Base-by-base conservation (phyloP, 92 coral and sea anemone genomes). In the Ricordea florida region DNA sequence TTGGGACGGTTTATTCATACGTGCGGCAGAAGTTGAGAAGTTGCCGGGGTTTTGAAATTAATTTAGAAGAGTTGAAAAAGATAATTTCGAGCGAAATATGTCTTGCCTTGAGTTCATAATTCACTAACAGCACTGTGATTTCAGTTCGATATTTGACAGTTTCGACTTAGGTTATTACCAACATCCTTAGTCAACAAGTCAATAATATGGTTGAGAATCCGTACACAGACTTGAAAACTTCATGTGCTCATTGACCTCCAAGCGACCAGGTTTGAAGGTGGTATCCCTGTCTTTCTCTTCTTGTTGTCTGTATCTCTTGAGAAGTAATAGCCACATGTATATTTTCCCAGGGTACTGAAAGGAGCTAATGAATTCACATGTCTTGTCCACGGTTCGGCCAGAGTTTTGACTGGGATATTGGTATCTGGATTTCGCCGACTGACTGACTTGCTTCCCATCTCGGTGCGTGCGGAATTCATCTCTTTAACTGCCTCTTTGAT, bases 261-360 rank as follows among this genome's bases (percentile, higher is more conserved):
- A 3, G 93, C 93, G 21, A 96, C 99, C 9, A 96, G 68, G 52
- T 96, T 87, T 8, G 99, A 92, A 15, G 99, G 99, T 13, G 99
- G 99, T 17, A 96, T 96, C 56, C 99, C 99, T 15, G 93, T 96
- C 61, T 91, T 88, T 23, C 88, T 44, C 41, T 96, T 96, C 36
- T 93, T 93, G 64, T 96, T 82, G 57, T 96, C 96, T 5, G 99
- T 96, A 2, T 45, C 79, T 27, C 93, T 62, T 20, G 98, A 93
- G 69, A 93, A 93, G 85, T 91, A 96, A 58, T 81, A 92, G 0
- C 99, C 99, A 21, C 97, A 96, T 1, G 99, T 96, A 18, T 88
- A 80, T 68, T 96, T 96, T 1, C 97, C 97, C 24, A 89, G 92
- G 30, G 97, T 88, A 1, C 96, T 85, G 70, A 96, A 96, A 20